Conservation (phyloP, 2,113 vertebrate genomes). For the Daboia siamensis region DNA sequence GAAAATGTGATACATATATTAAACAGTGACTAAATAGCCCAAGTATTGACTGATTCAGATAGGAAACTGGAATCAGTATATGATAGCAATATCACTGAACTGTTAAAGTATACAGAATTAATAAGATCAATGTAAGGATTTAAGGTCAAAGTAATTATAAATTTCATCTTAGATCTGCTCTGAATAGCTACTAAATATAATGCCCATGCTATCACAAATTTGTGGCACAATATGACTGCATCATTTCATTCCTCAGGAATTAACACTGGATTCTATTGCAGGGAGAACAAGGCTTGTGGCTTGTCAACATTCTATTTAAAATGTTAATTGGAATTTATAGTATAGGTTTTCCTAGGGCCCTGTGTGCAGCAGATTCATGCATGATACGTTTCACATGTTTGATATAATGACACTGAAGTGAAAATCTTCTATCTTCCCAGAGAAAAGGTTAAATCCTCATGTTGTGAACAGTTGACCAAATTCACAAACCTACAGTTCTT, state of each 20-base stretch:
- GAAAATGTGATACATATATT: not conserved
- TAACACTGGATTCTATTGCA: not conserved
- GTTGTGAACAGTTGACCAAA: not conserved
- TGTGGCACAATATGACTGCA: not conserved
- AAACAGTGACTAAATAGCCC: not conserved
- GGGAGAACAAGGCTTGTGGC: not conserved
- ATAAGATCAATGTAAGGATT: not conserved
- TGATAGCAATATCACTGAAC: not conserved
- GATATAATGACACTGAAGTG: not conserved
- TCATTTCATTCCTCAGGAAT: not conserved
- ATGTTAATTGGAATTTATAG: not conserved
- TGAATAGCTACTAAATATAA: not conserved
- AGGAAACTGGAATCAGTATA: not conserved
- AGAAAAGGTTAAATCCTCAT: not conserved
- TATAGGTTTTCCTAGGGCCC: not conserved
- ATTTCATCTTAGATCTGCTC: not conserved
- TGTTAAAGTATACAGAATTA: not conserved
- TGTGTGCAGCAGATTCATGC: not conserved
- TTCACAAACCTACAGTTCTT: not conserved
- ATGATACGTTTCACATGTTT: not conserved
- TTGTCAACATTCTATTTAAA: not conserved
- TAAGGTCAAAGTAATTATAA: not conserved
- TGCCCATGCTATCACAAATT: not conserved
- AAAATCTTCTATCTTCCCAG: not conserved
- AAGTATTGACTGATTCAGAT: not conserved